Conservation (phyloP, 2,888 invertebrate species). For the Cerastoderma edule region DNA sequence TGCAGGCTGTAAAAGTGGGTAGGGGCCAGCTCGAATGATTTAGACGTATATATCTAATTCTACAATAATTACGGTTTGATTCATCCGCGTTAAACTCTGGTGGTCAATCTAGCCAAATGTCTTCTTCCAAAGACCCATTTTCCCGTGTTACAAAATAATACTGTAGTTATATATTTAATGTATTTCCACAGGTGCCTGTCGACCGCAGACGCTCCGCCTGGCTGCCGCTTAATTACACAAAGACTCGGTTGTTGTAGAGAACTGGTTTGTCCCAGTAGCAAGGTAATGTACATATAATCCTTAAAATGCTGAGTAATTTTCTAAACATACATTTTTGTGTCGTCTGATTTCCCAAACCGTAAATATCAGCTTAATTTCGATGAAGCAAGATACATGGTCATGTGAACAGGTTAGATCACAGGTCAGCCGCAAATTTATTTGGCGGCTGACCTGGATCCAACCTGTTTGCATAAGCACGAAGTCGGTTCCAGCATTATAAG, state of each 20-base stretch:
- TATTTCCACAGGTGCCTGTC: conserved; percentile 34
- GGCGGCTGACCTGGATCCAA: no score
- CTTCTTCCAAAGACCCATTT: no score
- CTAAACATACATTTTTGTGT: no score
- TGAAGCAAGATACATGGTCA: not conserved
- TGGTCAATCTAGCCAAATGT: not conserved
- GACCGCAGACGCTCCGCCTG: conserved; percentile 26
- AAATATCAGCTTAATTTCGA: not conserved
- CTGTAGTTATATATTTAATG: no score
- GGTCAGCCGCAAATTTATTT: no score
- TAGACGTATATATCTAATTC: not conserved
- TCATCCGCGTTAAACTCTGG: not conserved
- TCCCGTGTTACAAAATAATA: no score
- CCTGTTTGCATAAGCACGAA: no score
- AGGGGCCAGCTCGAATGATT: not conserved
- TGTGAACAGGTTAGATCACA: no score
- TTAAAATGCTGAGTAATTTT: no score
- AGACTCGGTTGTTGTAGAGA: conserved; percentile 29
- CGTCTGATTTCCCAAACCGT: not conserved
- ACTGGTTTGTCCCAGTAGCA: conserved; percentile 31
- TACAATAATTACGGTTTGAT: not conserved
- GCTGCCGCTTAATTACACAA: conserved; percentile 22
- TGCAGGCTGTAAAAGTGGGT: not conserved
- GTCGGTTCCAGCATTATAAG: no score
- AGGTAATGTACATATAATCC: not conserved